A percentile compares a stretch with the other conserved stretches of the same genome.
phyloP scores from a whole-genome alignment of 2,888 invertebrate genomes.

The Autographa pulchrina region DNA sequence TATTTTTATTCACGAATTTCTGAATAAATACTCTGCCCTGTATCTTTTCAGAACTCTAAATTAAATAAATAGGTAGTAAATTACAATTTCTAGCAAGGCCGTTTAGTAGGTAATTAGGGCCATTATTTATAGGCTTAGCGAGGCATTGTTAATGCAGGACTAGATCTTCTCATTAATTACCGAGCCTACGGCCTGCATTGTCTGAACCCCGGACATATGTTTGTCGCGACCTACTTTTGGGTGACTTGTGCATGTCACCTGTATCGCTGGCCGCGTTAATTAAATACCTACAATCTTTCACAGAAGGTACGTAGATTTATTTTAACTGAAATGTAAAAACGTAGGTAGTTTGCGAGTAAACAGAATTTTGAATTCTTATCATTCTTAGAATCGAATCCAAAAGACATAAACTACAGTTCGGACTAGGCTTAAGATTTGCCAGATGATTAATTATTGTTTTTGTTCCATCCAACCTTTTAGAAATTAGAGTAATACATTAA shows the following conservation, averaged over 20 bases:
- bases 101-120: conserved; percentile 49
- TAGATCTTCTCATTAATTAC: conserved; percentile 53
- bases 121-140: conserved; percentile 56
- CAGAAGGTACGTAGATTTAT: no score
- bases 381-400: no score
- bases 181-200: conserved; percentile 39
- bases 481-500: no score
- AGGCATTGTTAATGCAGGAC: conserved; percentile 48
- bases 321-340: no score
- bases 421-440: no score
- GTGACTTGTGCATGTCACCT: conserved; percentile 12
- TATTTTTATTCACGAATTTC: neutral
- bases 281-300: no score
- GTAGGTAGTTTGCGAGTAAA: no score
- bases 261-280: neutral
- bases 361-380: no score
- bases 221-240: conserved; percentile 36
- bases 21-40: neutral
- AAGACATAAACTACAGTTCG: no score
- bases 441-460: no score
- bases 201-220: conserved; percentile 33
- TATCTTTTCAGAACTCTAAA: conserved; percentile 17
- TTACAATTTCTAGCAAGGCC: conserved; percentile 42
- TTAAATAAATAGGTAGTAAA: conserved; percentile 44
- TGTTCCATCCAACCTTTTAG: no score